phyloP scores from a whole-genome alignment of 1,140 invertebrate genomes.

The Copidosoma floridanum region DNA sequence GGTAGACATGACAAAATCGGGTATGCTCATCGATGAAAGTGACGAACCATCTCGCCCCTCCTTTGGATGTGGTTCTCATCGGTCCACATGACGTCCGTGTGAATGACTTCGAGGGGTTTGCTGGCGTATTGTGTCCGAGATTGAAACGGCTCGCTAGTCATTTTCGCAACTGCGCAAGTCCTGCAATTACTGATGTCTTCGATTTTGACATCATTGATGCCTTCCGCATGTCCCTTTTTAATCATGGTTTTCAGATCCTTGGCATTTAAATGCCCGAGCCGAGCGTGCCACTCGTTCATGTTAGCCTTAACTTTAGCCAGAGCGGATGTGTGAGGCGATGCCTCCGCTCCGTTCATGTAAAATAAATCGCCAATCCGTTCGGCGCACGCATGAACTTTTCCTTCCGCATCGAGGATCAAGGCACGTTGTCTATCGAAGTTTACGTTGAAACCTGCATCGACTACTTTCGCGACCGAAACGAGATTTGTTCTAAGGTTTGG shows the following conservation, averaged over 20 bases:
- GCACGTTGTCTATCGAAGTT: neutral
- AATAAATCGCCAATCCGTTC: neutral
- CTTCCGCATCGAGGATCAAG: neutral
- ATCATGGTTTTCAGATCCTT: neutral
- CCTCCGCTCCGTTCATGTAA: neutral
- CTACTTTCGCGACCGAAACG: neutral
- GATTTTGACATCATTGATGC: neutral
- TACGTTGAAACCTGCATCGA: neutral
- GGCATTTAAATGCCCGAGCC: slow-evolving; percentile 7
- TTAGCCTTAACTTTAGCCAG: neutral
- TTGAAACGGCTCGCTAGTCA: slow-evolving; percentile 35
- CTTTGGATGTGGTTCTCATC: slow-evolving; percentile 17
- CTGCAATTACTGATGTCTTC: slow-evolving; percentile 22
- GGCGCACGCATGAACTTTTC: neutral
- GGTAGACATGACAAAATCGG: slow-evolving; percentile 32
- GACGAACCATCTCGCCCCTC: slow-evolving; percentile 34
- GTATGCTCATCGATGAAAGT: slow-evolving; percentile 40
- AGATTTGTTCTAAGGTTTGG: slow-evolving; percentile 14
- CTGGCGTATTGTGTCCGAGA: slow-evolving; percentile 9
- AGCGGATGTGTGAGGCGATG: neutral
- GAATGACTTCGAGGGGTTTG: slow-evolving; percentile 21
- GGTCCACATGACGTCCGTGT: slow-evolving; percentile 27
- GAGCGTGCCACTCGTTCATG: slow-evolving; percentile 4
- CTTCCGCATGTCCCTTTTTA: neutral
- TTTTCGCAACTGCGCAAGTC: slow-evolving; percentile 39